These are phyloP conservation scores for Tortricodes alternella DNA, from an alignment of 2,888 invertebrate species.

Conservation along the genomic window DNA sequence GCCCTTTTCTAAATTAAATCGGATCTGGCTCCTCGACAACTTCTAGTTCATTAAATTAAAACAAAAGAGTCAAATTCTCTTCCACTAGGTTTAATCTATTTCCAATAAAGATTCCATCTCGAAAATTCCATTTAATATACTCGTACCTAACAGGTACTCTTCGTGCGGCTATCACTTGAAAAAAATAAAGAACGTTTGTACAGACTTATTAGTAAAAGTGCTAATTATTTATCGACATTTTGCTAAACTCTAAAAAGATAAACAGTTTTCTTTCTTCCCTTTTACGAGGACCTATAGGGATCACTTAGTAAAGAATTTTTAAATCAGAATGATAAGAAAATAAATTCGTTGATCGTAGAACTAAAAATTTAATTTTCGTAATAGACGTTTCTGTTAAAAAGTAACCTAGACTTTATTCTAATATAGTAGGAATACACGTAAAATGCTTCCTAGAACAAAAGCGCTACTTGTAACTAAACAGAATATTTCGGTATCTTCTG, in stretches of 20 bases:
- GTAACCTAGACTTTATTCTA: too few species aligned
- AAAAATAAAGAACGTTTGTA: constrained; percentile 52
- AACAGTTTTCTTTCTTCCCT: constrained; percentile 41
- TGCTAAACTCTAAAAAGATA: constrained; percentile 53
- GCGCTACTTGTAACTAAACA: too few species aligned
- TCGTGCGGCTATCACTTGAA: constrained; percentile 11
- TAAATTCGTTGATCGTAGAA: too few species aligned
- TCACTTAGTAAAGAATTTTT: too few species aligned
- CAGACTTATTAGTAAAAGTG: constrained; percentile 53
- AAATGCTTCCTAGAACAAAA: too few species aligned
- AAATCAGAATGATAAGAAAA: too few species aligned
- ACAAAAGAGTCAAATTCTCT: constrained; percentile 46
- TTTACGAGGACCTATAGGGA: too few species aligned
- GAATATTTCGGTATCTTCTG: too few species aligned
- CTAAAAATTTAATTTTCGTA: too few species aligned
- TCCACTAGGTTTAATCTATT: constrained; percentile 55
- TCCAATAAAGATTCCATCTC: constrained; percentile 51
- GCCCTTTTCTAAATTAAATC: not conserved
- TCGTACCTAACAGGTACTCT: constrained; percentile 2
- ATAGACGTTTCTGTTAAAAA: too few species aligned
- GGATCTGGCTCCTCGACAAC: not conserved
- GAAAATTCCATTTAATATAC: constrained; percentile 31
- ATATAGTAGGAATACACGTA: too few species aligned
- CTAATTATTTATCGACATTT: too few species aligned
- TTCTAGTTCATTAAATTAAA: constrained; percentile 18